Percentiles rank a stretch among this genome's conserved stretches.
Conservation (phyloP, 2,113 vertebrate species). For the Cranoglanis bouderius region DNA sequence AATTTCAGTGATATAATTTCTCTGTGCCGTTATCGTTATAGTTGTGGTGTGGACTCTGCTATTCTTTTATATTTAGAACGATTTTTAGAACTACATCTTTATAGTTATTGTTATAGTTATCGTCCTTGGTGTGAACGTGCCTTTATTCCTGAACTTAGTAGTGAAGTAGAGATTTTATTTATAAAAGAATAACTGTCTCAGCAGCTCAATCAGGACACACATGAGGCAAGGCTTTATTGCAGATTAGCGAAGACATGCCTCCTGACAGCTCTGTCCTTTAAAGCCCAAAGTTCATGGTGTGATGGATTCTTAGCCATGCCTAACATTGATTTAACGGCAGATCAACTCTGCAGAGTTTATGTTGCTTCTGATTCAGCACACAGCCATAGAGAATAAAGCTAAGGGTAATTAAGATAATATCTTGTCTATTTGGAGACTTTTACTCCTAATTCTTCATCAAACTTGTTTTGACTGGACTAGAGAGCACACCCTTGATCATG, state of each 20-base stretch:
- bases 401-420: not conserved
- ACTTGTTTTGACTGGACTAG: slow-evolving; percentile 9
- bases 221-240: not conserved
- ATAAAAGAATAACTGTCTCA: not conserved
- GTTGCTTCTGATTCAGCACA: not conserved
- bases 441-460: slow-evolving; percentile 2
- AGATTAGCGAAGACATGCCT: not conserved
- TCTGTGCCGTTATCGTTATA: too few species aligned
- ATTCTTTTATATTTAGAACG: too few species aligned
- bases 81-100: too few species aligned
- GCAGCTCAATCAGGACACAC: not conserved
- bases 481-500: not conserved
- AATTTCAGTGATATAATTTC: too few species aligned
- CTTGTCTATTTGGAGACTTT: not conserved
- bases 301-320: not conserved
- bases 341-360: not conserved
- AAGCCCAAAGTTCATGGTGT: not conserved
- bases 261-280: not conserved
- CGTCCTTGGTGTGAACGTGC: too few species aligned
- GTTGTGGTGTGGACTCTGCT: too few species aligned
- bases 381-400: not conserved
- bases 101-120: too few species aligned
- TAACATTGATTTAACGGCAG: not conserved
- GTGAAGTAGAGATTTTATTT: not conserved
- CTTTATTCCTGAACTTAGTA: not conserved